A percentile compares a stretch with the other conserved stretches of the same genome.
Conservation (phyloP, 2,113 vertebrate species). For the Lucifuga dentata region DNA sequence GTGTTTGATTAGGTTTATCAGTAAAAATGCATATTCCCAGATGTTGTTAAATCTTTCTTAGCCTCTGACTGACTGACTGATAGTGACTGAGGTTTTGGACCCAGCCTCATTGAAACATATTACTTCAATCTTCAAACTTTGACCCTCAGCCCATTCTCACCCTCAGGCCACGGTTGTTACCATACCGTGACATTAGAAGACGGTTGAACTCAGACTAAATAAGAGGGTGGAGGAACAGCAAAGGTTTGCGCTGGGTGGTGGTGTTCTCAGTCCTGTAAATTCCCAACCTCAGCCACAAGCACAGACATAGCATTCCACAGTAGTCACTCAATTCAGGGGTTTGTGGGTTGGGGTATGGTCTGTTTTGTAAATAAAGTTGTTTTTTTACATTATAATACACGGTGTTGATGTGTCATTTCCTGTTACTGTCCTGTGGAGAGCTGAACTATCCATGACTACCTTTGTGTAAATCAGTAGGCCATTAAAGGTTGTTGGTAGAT, state of each 20-base stretch:
- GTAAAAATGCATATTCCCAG: conserved; percentile 8
- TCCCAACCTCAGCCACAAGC: conserved; percentile 76
- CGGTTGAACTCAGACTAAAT: conserved; percentile 55
- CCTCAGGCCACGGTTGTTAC: conserved; percentile 18
- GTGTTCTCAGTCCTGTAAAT: conserved; percentile 71
- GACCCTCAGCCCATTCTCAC: conserved; percentile 8
- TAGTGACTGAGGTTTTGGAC: neutral
- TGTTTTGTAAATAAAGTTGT: conserved; percentile 85
- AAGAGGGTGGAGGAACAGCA: conserved; percentile 59
- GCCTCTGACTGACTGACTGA: neutral
- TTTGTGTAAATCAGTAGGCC: no score
- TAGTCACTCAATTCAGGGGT: conserved; percentile 61
- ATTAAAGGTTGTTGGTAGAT: no score
- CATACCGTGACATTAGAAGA: conserved; percentile 41
- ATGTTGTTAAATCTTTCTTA: neutral
- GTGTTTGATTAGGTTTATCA: neutral
- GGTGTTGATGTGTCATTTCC: conserved; percentile 50
- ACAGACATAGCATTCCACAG: conserved; percentile 66
- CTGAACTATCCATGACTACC: neutral
- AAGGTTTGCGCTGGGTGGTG: conserved; percentile 59
- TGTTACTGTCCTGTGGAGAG: conserved; percentile 14
- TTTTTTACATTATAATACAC: conserved; percentile 53
- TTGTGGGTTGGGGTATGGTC: conserved; percentile 66
- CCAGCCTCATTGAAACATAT: conserved; percentile 14
- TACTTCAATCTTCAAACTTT: conserved; percentile 11